Conservation (phyloP, 53 echinoderm and acorn worm genomes). For the Patiria pectinifera region DNA sequence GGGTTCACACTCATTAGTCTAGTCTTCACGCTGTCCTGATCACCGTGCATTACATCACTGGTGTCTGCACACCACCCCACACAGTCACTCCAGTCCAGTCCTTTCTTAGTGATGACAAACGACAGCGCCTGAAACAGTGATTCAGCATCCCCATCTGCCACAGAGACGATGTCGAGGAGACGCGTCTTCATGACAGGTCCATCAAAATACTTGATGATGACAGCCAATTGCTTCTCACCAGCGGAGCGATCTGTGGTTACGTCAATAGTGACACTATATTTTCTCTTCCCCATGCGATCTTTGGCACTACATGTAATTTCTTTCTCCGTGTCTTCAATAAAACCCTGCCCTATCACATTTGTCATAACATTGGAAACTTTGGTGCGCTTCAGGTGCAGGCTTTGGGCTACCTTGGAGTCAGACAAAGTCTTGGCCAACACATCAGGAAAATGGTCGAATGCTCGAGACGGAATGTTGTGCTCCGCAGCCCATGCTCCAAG, state of each 20-base stretch:
- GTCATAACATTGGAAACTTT: too few species aligned
- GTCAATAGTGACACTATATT: too few species aligned
- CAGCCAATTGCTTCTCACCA: neutral
- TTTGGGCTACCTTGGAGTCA: too few species aligned
- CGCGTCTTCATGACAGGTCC: neutral
- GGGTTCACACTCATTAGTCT: neutral
- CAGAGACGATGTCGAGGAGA: neutral
- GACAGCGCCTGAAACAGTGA: neutral
- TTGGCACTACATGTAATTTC: too few species aligned
- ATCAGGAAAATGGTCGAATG: too few species aligned
- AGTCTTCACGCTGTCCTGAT: neutral
- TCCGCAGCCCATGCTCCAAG: too few species aligned
- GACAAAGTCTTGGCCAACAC: too few species aligned
- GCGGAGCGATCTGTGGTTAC: neutral
- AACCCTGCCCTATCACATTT: too few species aligned
- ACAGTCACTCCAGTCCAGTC: neutral
- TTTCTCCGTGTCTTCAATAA: too few species aligned
- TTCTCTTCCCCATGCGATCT: too few species aligned
- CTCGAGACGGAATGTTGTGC: too few species aligned
- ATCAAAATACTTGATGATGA: neutral
- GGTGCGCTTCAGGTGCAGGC: too few species aligned
- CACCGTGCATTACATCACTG: neutral
- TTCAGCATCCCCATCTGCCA: neutral
- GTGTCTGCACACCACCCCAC: neutral
- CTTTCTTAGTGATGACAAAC: neutral